Evolutionary conservation across 2,888 invertebrate species (phyloP).

Genomic region (Sminthurinus aureus): DNA sequence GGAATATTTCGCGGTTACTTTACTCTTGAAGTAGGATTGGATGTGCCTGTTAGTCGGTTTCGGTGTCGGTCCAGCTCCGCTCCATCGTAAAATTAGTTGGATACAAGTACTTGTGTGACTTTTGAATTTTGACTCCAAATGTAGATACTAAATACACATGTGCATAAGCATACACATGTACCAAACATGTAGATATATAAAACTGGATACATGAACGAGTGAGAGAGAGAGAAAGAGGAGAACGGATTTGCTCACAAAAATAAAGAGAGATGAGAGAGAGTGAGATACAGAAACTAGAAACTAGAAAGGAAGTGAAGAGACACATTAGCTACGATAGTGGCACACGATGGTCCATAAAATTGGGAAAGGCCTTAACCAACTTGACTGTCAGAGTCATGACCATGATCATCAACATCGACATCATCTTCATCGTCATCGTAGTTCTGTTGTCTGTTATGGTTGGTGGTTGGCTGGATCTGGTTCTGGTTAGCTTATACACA

Average conservation of each 20-base stretch:
- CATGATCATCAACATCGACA: constrained; percentile 21
- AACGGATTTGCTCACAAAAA: not conserved
- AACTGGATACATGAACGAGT: not conserved
- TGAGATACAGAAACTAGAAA: not conserved
- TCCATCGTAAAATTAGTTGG: not conserved
- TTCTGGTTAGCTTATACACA: not conserved
- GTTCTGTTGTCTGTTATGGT: no score
- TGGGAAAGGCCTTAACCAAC: constrained; percentile 27
- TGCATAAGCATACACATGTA: not conserved
- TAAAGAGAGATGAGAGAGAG: not conserved
- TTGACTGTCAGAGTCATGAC: constrained; percentile 26
- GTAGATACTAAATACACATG: not conserved
- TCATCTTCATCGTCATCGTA: no score
- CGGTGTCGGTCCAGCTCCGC: not conserved
- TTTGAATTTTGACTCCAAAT: not conserved
- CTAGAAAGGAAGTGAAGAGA: not conserved
- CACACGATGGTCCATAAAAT: constrained; percentile 37
- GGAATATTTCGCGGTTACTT: constrained; percentile 14
- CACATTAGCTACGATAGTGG: constrained; percentile 27
- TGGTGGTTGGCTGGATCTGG: not conserved
- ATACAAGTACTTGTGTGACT: no score
- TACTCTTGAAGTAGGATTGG: constrained; percentile 20
- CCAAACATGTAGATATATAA: not conserved
- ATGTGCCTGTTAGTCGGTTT: not conserved
- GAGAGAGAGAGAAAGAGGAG: constrained; percentile 4